Evolutionary conservation across 2,888 invertebrate genomes (phyloP), one percentile per base, ranked within the genome.

Genomic region (Amphipyra tragopoginis): DNA sequence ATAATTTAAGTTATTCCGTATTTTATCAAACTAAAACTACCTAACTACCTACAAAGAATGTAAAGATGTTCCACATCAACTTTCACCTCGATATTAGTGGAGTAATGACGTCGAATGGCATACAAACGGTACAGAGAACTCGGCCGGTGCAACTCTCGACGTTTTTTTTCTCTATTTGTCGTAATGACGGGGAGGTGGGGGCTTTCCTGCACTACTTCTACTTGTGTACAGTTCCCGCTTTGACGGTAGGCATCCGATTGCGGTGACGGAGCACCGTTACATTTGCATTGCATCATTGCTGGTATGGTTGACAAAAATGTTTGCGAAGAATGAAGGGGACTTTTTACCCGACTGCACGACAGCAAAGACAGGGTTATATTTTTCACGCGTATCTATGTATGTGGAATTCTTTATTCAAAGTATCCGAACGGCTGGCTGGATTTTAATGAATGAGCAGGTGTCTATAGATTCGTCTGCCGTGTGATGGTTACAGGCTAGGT

Each of bases 271-370:
- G 79, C 82, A 86, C 77, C 85, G 85, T 85, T 89, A 88, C 83
- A 88, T 90, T 90, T 88, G 88, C 89, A 90, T 90, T 90, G 88
- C 90, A 90, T 90, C 85, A 85, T 75, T 58, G 70, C 65, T 64
- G 54, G 86, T 88, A 88, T 69, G 77, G 81, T 76, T 72, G 38
- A 76, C 65, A 78, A 71, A 77, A 69, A 57, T 52, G 26, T 55
- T 9, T 13, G 15, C 7, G 15, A 34, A 11, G 3, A 14, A 10
- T 14, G 9, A 6, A 14, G 9, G 7, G 21, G 21, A 21, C 3
- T 21, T 21, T 21, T 21, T 21, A 2, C 21, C n/a, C n/a, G n/a
- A n/a, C n/a, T n/a, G n/a, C n/a, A n/a, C n/a, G n/a, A n/a, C n/a
- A n/a, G n/a, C n/a, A n/a, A n/a, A n/a, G n/a, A n/a, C n/a, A n/a